A percentile compares a stretch with the other conserved stretches of the same genome.
phyloP scores from a whole-genome alignment of 2,888 invertebrate genomes.

The Sepiola atlantica region DNA sequence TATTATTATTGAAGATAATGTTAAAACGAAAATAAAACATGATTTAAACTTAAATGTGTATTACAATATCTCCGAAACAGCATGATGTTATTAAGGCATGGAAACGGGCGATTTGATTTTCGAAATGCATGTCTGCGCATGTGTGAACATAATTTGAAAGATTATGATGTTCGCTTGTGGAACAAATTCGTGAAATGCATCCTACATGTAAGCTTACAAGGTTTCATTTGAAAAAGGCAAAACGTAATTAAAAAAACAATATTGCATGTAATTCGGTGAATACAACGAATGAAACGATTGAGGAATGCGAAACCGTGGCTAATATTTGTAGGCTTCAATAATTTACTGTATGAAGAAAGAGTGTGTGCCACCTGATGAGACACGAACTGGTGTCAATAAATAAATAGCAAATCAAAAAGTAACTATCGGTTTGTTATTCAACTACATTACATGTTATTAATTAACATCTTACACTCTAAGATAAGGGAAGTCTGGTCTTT shows the following conservation, averaged over 20 bases:
- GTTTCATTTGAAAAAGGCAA: too few species aligned
- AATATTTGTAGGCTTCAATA: background rate
- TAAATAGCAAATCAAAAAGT: too few species aligned
- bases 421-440: too few species aligned
- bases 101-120: background rate
- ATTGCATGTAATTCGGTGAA: background rate
- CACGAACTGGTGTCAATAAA: too few species aligned
- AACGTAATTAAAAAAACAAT: background rate
- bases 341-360: too few species aligned
- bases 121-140: constrained; percentile 15
- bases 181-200: background rate
- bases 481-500: too few species aligned
- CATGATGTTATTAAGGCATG: background rate
- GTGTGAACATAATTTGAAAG: background rate
- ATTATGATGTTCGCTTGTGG: background rate
- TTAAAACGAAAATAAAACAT: background rate
- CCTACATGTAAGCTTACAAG: background rate
- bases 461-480: too few species aligned
- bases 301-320: background rate
- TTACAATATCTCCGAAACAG: background rate
- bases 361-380: too few species aligned
- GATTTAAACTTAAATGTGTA: background rate
- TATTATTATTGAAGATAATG: too few species aligned
- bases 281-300: too few species aligned
- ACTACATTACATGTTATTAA: too few species aligned